Conservation (phyloP, 2,888 invertebrate species). For the Ctenicera cuprea region DNA sequence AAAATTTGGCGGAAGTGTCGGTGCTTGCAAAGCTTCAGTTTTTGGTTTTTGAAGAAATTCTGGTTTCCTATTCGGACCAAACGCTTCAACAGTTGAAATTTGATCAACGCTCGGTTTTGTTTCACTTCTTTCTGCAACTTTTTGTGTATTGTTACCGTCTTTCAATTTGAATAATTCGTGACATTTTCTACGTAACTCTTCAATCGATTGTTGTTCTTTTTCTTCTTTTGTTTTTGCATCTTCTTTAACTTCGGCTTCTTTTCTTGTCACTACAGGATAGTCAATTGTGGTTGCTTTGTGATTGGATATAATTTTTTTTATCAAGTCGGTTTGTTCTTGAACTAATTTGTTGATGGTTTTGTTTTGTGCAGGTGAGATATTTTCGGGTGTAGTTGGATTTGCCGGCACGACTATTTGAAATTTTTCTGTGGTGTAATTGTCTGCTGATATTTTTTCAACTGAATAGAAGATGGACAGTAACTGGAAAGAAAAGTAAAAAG, state of each 20-base stretch:
- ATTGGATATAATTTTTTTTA: constrained; percentile 66
- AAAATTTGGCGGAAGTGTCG: not conserved
- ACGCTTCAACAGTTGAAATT: constrained; percentile 44
- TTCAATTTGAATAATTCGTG: constrained; percentile 57
- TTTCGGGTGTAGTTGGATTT: not conserved
- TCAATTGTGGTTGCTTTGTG: constrained; percentile 46
- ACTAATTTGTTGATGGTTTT: constrained; percentile 64
- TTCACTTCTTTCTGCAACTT: constrained; percentile 1
- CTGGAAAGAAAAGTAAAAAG: constrained; percentile 17
- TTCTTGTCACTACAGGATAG: constrained; percentile 58
- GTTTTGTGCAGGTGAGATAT: constrained; percentile 38
- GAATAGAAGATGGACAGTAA: not conserved
- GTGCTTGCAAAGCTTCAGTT: constrained; percentile 25
- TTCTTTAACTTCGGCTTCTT: constrained; percentile 49
- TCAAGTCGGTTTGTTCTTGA: constrained; percentile 67
- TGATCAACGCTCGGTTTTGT: not conserved
- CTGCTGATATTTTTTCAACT: not conserved
- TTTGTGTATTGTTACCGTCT: not conserved
- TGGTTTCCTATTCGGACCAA: constrained; percentile 48
- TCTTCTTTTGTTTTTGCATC: constrained; percentile 32
- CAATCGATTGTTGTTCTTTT: constrained; percentile 58
- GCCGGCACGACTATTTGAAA: constrained; percentile 40
- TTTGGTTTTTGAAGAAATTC: constrained; percentile 44
- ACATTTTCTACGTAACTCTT: constrained; percentile 66
- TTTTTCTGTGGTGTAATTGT: constrained; percentile 37